Conservation (phyloP, 1,140 invertebrate genomes). For the Bombus huntii region DNA sequence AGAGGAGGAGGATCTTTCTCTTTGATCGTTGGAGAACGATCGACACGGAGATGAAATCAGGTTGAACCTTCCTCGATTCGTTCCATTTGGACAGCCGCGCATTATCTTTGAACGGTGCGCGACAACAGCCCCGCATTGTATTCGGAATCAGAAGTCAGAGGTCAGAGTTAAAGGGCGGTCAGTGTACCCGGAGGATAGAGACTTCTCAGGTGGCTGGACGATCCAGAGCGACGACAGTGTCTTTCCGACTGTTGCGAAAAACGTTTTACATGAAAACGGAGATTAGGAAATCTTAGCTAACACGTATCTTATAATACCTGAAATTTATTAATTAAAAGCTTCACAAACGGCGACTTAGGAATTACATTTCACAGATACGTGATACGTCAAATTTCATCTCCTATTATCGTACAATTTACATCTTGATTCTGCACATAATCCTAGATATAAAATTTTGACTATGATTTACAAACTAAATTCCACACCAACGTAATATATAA, state of each 20-base stretch:
- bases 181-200: constrained; percentile 30
- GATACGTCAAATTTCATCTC: too few relatives aligned
- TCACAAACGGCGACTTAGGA: too few relatives aligned
- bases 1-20: not conserved
- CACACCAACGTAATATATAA: too few relatives aligned
- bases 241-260: not conserved
- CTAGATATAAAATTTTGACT: too few relatives aligned
- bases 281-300: not conserved
- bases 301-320: not conserved
- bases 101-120: constrained; percentile 51
- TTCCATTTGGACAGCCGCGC: constrained; percentile 46
- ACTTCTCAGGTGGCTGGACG: constrained; percentile 36
- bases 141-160: constrained; percentile 50
- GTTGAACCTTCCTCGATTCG: constrained; percentile 52
- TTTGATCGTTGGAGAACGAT: constrained; percentile 48
- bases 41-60: constrained; percentile 60
- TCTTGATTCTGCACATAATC: too few relatives aligned
- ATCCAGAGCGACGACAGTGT: not conserved
- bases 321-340: too few relatives aligned
- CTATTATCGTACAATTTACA: too few relatives aligned
- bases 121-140: constrained; percentile 40
- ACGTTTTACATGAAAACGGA: not conserved
- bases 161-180: constrained; percentile 42
- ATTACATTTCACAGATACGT: too few relatives aligned
- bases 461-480: too few relatives aligned